Conservation (phyloP, 2,888 invertebrate species). For the Heliconius sara region DNA sequence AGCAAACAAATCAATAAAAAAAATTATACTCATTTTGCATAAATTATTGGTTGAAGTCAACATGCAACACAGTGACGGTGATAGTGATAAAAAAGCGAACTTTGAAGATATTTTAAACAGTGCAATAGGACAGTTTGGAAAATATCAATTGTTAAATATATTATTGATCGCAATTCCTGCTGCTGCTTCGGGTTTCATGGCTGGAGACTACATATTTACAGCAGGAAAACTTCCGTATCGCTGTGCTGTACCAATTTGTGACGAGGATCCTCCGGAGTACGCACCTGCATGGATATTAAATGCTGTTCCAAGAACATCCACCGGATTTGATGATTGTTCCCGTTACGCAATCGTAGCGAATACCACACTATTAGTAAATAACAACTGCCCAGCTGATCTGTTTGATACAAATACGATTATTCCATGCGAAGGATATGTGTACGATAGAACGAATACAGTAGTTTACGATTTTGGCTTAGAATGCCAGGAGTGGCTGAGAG, state of each 20-base stretch:
- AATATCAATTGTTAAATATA: constrained; percentile 68
- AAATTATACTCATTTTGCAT: background rate
- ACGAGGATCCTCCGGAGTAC: constrained; percentile 61
- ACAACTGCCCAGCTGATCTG: constrained; percentile 60
- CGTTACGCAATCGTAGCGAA: constrained; percentile 61
- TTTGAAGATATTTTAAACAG: constrained; percentile 68
- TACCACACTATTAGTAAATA: constrained; percentile 46
- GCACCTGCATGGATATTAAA: constrained; percentile 67
- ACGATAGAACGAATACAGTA: constrained; percentile 68
- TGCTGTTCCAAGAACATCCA: constrained; percentile 64
- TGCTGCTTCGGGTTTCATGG: constrained; percentile 69
- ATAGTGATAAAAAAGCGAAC: constrained; percentile 56
- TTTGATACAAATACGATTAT: constrained; percentile 65
- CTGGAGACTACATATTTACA: constrained; percentile 74
- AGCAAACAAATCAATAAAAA: background rate
- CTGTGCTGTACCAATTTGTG: constrained; percentile 69
- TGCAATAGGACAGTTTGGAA: constrained; percentile 72
- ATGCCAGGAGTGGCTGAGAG: constrained; percentile 87
- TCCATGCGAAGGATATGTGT: constrained; percentile 68
- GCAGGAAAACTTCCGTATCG: constrained; percentile 69
- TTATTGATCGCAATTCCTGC: constrained; percentile 64
- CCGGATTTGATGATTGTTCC: constrained; percentile 69
- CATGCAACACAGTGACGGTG: constrained; percentile 49
- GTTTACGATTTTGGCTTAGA: constrained; percentile 75
- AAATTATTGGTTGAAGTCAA: background rate